Percentiles rank a stretch among this genome's conserved stretches.
phyloP scores from a whole-genome alignment of 2,113 vertebrate species.

The Thunnus thynnus region DNA sequence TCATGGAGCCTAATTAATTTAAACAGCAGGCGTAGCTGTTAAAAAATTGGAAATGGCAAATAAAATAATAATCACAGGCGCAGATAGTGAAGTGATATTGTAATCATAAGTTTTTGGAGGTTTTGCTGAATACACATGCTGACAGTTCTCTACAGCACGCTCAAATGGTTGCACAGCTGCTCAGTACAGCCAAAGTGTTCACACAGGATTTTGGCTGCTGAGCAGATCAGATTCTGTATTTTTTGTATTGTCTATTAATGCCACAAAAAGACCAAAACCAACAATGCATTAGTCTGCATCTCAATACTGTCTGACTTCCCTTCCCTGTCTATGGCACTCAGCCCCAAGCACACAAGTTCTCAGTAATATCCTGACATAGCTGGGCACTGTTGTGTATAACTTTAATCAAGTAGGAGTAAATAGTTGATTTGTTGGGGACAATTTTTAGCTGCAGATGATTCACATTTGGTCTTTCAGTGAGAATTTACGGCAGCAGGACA shows the following conservation, averaged over 20 bases:
- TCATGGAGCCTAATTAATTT: conserved; percentile 44
- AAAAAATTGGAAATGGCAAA: conserved; percentile 16
- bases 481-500: too few species aligned
- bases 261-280: too few species aligned
- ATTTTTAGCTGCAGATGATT: too few species aligned
- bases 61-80: conserved; percentile 14
- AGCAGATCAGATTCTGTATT: background rate
- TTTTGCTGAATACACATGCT: conserved; percentile 31
- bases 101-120: conserved; percentile 24
- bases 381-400: background rate
- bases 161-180: conserved; percentile 33
- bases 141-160: conserved; percentile 5
- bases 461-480: too few species aligned
- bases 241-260: too few species aligned
- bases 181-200: background rate
- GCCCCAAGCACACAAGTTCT: background rate
- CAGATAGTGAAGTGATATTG: conserved; percentile 34
- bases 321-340: background rate
- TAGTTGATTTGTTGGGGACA: background rate
- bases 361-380: background rate
- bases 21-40: conserved; percentile 29
- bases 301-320: too few species aligned
- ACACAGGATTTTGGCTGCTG: conserved; percentile 12
- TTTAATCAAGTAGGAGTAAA: background rate
- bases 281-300: too few species aligned